A percentile compares a stretch with the other conserved stretches of the same genome.
Conservation (phyloP, 2,113 vertebrate genomes). For the Osmerus eperlanus region DNA sequence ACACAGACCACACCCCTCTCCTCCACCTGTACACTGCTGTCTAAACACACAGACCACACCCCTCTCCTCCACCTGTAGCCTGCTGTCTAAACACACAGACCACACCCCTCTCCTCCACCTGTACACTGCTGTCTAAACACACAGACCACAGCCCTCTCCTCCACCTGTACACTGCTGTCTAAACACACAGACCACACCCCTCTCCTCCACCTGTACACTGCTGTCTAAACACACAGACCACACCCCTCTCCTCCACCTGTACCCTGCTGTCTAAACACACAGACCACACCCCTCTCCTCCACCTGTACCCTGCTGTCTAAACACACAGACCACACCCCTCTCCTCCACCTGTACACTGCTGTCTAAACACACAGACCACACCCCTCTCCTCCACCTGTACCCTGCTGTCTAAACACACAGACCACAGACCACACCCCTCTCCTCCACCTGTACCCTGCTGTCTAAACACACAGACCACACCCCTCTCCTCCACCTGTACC, state of each 20-base stretch:
- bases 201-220: background rate
- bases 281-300: constrained; percentile 4
- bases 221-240: background rate
- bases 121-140: background rate
- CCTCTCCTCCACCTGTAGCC: too few species aligned
- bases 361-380: background rate
- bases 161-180: background rate
- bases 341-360: too few species aligned
- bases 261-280: background rate
- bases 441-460: too few species aligned
- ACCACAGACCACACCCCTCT: background rate
- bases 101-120: constrained; percentile 5
- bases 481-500: too few species aligned
- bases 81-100: background rate
- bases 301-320: background rate
- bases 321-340: background rate
- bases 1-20: background rate
- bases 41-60: too few species aligned
- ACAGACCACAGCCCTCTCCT: background rate
- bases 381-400: background rate
- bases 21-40: too few species aligned
- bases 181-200: too few species aligned
- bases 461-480: too few species aligned
- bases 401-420: background rate
- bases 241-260: background rate